Conservation (phyloP, 2,888 invertebrate genomes). For the Xanthostigma xanthostigma region DNA sequence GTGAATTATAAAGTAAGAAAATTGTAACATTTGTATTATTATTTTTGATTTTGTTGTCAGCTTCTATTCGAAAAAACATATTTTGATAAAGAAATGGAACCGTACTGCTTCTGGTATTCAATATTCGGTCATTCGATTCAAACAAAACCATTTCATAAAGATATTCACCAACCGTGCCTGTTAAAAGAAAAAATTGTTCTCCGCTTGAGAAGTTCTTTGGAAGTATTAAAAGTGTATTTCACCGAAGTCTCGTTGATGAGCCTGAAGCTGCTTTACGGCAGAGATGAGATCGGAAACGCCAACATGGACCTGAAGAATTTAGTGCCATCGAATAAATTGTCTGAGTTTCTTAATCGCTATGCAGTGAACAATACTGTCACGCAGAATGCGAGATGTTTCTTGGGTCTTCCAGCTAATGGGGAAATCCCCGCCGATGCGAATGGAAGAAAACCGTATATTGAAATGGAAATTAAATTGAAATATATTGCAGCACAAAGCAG, state of each 20-base stretch:
- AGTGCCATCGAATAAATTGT: constrained; percentile 28
- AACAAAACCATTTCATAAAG: constrained; percentile 20
- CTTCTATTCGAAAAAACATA: constrained; percentile 9
- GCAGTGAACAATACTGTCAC: constrained; percentile 26
- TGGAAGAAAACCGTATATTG: constrained; percentile 29
- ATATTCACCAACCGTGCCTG: constrained; percentile 14
- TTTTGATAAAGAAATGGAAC: constrained; percentile 9
- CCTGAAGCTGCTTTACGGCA: constrained; percentile 27
- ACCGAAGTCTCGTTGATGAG: constrained; percentile 32
- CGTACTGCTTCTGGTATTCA: constrained; percentile 20
- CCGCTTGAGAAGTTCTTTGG: constrained; percentile 30
- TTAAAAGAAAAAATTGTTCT: constrained; percentile 20
- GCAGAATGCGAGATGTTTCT: constrained; percentile 31
- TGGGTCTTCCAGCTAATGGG: constrained; percentile 24
- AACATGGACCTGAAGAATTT: constrained; percentile 36
- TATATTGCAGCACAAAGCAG: constrained; percentile 17
- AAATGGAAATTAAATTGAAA: constrained; percentile 34
- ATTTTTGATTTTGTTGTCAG: not conserved
- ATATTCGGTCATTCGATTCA: constrained; percentile 23
- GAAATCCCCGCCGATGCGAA: constrained; percentile 10
- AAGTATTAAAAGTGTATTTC: constrained; percentile 31
- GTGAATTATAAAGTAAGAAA: too few species aligned
- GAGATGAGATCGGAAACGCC: constrained; percentile 28
- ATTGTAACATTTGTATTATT: too few species aligned
- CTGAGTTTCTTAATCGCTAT: constrained; percentile 27